Evolutionary conservation across 2,888 invertebrate species (phyloP), one percentile per base, ranked within the genome.

Genomic region (Leptinotarsa tumamoca): DNA sequence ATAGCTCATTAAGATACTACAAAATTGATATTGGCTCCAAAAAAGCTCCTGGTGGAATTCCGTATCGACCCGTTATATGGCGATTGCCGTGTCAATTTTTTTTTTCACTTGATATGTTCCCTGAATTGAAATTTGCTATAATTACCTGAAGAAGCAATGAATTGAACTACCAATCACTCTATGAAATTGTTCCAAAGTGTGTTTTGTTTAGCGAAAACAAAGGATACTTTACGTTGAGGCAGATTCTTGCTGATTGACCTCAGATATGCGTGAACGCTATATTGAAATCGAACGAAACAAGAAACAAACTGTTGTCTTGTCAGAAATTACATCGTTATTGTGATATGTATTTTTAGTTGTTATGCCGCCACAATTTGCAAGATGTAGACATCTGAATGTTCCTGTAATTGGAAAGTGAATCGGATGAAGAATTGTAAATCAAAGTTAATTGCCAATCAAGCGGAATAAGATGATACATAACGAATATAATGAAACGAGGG

Each of bases 271-370:
- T 15, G 63, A 63, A 33, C 43, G 13, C 17, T n/a, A 33, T 21
- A 67, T 67, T 50, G 51, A 21, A 67, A 67, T 23, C 1, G 17
- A 68, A 68, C 21, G 68, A 68, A 68, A 54, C 54, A 27, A 54
- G 13, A 51, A 27, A 68, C 54, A 54, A 68, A 68, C 27, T 33
- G 23, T 68, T 52, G 68, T 51, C 51, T 33, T 52, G 68, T 68
- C 52, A 68, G 68, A 52, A 68, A 54, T 52, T 68, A 68, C 68
- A 68, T 27, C 49, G 68, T 23, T 43, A 43, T 43, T 54, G 51
- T 51, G 27, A 68, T 68, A 52, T 68, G 68, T 54, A 68, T 68
- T 68, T 33, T 68, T 68, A 68, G 50, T 68, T 68, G 68, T 68
- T 68, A 54, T 33, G 54, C 50, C 68, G 23, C 23, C 17, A 23